Evolutionary conservation across 1,140 invertebrate genomes (phyloP).

Genomic region (Telenomus remus): DNA sequence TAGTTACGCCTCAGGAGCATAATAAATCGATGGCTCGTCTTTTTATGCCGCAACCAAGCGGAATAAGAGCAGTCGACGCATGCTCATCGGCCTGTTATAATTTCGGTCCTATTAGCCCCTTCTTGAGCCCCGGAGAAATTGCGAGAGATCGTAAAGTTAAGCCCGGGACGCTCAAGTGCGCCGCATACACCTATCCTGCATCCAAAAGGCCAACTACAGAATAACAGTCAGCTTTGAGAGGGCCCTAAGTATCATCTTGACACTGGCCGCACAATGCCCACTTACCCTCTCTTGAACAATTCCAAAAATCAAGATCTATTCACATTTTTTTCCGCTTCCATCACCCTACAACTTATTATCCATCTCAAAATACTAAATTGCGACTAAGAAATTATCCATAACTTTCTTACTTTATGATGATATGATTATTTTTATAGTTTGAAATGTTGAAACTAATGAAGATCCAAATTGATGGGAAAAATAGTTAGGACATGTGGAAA

Average conservation of each 20-base stretch:
- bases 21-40: constrained; percentile 59
- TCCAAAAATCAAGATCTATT: background rate
- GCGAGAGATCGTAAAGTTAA: constrained; percentile 74
- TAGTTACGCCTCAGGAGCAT: constrained; percentile 61
- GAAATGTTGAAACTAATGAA: no score
- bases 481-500: no score
- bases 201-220: constrained; percentile 20
- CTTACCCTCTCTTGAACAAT: constrained; percentile 58
- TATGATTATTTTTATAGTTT: no score
- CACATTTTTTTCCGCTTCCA: no score
- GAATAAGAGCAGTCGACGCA: constrained; percentile 76
- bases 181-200: constrained; percentile 18
- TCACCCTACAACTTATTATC: no score
- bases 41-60: constrained; percentile 65
- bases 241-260: constrained; percentile 70
- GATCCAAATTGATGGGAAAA: no score
- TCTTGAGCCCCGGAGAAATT: constrained; percentile 66
- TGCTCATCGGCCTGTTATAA: constrained; percentile 75
- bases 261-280: constrained; percentile 67
- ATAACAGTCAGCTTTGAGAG: constrained; percentile 59
- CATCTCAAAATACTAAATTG: no score
- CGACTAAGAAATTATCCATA: no score
- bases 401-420: no score
- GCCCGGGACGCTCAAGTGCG: constrained; percentile 62
- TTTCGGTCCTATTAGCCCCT: constrained; percentile 72